Conservation (phyloP, 2,888 invertebrate genomes). For the Folsomia manolachei region DNA sequence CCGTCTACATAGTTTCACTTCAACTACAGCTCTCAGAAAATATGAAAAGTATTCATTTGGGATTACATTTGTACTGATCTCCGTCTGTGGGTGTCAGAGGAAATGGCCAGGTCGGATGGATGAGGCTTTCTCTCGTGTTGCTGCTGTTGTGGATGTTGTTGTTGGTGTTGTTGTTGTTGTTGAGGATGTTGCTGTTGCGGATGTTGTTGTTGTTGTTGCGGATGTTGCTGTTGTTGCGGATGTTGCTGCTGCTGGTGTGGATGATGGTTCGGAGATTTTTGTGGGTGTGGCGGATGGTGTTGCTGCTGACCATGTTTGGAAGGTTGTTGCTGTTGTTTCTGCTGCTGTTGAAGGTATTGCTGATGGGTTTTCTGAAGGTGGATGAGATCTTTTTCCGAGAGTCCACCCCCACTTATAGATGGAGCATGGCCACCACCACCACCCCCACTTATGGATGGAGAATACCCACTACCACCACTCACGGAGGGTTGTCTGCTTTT, state of each 20-base stretch:
- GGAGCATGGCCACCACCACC: slow-evolving; percentile 8
- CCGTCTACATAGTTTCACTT: no score
- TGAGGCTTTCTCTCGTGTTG: slow-evolving; percentile 9
- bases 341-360: slow-evolving; percentile 14
- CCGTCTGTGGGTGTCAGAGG: slow-evolving; percentile 38
- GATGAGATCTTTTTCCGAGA: slow-evolving; percentile 30
- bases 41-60: background rate
- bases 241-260: slow-evolving; percentile 8
- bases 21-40: background rate
- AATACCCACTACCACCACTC: background rate
- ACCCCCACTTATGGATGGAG: background rate
- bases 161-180: slow-evolving; percentile 17
- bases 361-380: slow-evolving; percentile 26
- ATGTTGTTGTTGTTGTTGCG: slow-evolving; percentile 4
- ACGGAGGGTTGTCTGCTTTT: no score
- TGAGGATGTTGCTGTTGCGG: slow-evolving; percentile 10
- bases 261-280: slow-evolving; percentile 2
- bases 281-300: slow-evolving; percentile 10
- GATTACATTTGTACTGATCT: slow-evolving; percentile 49
- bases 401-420: background rate
- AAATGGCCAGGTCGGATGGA: slow-evolving; percentile 43
- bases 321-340: background rate
- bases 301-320: background rate
- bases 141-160: slow-evolving; percentile 14
- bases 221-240: background rate